phyloP scores from a whole-genome alignment of 2,113 vertebrate genomes.

The Saccopteryx leptura region DNA sequence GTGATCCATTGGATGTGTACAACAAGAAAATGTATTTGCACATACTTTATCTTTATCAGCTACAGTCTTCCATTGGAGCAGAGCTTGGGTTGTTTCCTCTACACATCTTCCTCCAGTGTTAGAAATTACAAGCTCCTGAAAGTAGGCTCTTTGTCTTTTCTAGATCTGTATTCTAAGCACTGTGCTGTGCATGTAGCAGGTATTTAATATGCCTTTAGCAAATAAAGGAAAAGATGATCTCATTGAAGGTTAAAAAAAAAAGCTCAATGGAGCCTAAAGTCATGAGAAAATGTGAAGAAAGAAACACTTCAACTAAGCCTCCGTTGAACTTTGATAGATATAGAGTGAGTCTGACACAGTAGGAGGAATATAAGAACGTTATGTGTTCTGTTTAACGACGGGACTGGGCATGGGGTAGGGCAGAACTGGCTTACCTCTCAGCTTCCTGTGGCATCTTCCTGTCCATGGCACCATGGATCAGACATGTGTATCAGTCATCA shows the following conservation, averaged over 20 bases:
- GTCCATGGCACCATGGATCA: background rate
- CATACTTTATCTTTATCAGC: background rate
- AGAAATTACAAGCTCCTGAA: background rate
- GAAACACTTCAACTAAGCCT: background rate
- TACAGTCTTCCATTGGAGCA: background rate
- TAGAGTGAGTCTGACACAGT: background rate
- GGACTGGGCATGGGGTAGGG: background rate
- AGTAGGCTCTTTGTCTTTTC: background rate
- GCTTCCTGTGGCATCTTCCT: background rate
- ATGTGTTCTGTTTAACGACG: background rate
- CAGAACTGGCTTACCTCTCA: background rate
- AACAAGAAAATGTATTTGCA: accelerated
- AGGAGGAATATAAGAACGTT: background rate
- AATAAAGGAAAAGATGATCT: background rate
- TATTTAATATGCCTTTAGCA: background rate
- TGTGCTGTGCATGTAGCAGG: background rate
- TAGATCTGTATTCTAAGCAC: background rate
- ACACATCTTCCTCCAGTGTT: background rate
- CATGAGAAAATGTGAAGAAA: background rate
- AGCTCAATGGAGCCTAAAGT: background rate
- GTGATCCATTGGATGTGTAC: too few species aligned
- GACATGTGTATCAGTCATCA: background rate
- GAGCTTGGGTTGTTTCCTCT: background rate
- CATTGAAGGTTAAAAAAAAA: background rate
- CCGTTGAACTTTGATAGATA: background rate